Evolutionary conservation across 2,113 vertebrate species (phyloP).

Genomic region (Sander lucioperca): DNA sequence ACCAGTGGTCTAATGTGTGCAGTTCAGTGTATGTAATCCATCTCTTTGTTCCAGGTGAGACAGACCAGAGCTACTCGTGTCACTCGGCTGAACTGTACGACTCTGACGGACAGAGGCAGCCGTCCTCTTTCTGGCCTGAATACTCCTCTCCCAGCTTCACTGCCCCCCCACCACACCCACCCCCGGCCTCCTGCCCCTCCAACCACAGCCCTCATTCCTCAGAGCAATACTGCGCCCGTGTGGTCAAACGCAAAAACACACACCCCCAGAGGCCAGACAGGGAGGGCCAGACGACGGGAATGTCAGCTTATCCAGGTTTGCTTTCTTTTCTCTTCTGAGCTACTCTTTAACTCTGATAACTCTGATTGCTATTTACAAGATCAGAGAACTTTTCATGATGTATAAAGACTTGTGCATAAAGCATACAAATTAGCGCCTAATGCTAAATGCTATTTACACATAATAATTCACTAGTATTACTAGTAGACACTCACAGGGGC

Average conservation of each 20-base stretch:
- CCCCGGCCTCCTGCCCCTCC: constrained; percentile 53
- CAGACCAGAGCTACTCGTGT: constrained; percentile 68
- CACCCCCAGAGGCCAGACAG: constrained; percentile 73
- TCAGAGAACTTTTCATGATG: too few relatives aligned
- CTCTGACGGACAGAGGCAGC: constrained; percentile 68
- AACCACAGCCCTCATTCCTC: constrained; percentile 56
- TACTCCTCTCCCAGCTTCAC: constrained; percentile 75
- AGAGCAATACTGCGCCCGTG: constrained; percentile 82
- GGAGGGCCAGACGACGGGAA: constrained; percentile 75
- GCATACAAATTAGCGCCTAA: neutral
- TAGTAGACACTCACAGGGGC: neutral
- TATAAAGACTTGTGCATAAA: neutral
- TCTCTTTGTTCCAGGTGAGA: constrained; percentile 66
- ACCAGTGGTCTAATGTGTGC: too few relatives aligned
- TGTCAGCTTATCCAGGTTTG: constrained; percentile 85
- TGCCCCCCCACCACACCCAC: constrained; percentile 50
- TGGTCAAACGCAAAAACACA: constrained; percentile 81
- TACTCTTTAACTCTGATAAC: neutral
- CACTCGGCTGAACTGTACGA: constrained; percentile 66
- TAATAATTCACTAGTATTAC: neutral
- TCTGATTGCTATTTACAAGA: too few relatives aligned
- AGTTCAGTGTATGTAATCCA: neutral
- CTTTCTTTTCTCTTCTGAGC: neutral
- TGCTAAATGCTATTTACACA: neutral
- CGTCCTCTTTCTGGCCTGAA: constrained; percentile 78